Evolutionary conservation across 2,113 vertebrate species (phyloP).

Genomic region (Mungos mungo): DNA sequence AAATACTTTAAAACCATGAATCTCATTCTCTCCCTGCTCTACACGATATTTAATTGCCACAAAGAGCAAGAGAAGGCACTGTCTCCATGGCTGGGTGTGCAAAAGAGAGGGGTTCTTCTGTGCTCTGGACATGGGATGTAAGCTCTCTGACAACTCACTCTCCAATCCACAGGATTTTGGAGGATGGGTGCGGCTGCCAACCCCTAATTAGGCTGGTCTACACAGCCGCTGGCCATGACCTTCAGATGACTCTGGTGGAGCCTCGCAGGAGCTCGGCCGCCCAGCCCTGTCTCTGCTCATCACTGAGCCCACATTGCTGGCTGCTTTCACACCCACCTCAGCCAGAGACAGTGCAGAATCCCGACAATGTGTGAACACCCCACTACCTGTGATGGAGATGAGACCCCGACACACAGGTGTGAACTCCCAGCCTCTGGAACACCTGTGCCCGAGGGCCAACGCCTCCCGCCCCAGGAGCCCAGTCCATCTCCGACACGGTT

Average conservation of each 20-base stretch:
- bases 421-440: not conserved
- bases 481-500: fast-evolving
- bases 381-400: fast-evolving
- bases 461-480: not conserved
- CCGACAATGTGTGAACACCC: fast-evolving
- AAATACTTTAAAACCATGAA: not conserved
- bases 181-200: not conserved
- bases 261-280: not conserved
- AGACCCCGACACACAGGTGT: not conserved
- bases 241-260: not conserved
- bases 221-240: not conserved
- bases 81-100: not conserved
- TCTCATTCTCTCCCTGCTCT: not conserved
- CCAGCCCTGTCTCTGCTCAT: too few species aligned
- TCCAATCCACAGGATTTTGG: not conserved
- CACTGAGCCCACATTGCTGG: not conserved
- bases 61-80: not conserved
- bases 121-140: not conserved
- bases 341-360: not conserved
- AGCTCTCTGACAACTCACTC: not conserved
- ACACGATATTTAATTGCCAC: not conserved
- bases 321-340: not conserved
- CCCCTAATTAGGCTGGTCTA: not conserved
- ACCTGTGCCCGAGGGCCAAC: fast-evolving
- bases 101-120: not conserved